Base-by-base conservation (phyloP, 2,113 vertebrate genomes). In the Cairina moschata region DNA sequence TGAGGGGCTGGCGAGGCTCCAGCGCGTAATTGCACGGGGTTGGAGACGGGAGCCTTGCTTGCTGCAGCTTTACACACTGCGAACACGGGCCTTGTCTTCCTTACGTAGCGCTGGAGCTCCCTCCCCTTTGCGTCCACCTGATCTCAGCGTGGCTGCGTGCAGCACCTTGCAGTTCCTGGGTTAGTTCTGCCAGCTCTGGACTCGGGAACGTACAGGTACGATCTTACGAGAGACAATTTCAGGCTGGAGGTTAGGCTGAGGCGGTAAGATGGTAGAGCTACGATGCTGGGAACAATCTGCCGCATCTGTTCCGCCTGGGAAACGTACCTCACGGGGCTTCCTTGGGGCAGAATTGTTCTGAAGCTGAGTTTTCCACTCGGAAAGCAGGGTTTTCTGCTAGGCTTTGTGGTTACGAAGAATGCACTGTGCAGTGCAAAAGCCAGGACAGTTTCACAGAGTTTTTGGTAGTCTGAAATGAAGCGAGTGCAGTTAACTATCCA, bases 1-100 rank as follows among this genome's bases (percentile, higher is more conserved):
- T 1, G 17, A 93, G 91, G 88, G 80, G 84, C 83, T 96, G 93
- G 91, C 92, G 89, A 55, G 13, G 62, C 84, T 95, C 92, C 89
- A 94, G 23, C 79, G 74, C 32, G 13, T 91, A 89, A 93, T 82
- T 91, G 68, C 63, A 4, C 17, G 66, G 82, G 82, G 80, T 79
- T 96, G 86, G 68, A 95, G 90, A 38, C 68, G 84, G 83, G 83
- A 91, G 73, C 83, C 40, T 91, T 77, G 79, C 66, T 75, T 87
- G 55, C 93, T 69, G 62, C 50, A 31, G 83, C 91, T 95, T 84
- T 86, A 78, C 73, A 86, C 69, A 55, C 7, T 86, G 69, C 69
- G 91, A 93, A 81, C 55, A 36, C 6, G 13, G 20, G 38, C 59
- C 76, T 93, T 88, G 71, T 93, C 76, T 93, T 86, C 77, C 66